phyloP scores from a whole-genome alignment of 1,140 invertebrate species.

The Nylanderia fulva region DNA sequence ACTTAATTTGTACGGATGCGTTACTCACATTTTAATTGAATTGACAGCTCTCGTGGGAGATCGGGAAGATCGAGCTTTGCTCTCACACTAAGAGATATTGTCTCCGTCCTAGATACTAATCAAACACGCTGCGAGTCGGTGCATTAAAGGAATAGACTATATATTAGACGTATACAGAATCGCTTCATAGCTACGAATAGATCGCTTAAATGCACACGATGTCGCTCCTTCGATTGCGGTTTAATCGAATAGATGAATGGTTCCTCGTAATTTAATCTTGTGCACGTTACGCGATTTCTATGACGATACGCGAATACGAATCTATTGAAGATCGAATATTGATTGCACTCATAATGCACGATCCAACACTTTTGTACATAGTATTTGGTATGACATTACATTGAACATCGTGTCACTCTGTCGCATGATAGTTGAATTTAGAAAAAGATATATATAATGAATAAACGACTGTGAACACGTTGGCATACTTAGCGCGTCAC shows the following conservation, averaged over 20 bases:
- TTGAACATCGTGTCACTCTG: background rate
- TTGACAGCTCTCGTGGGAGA: too few species aligned
- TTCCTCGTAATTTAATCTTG: background rate
- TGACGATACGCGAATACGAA: background rate
- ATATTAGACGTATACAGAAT: background rate
- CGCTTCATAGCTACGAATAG: conserved; percentile 11
- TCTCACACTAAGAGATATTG: background rate
- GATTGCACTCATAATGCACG: conserved; percentile 12
- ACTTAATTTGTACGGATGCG: too few species aligned
- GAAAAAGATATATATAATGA: background rate
- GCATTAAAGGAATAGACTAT: background rate
- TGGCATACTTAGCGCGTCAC: background rate
- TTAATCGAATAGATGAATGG: conserved; percentile 1
- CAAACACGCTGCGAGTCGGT: background rate
- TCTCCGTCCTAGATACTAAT: conserved; percentile 11
- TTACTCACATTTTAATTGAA: background rate
- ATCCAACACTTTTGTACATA: conserved; percentile 20
- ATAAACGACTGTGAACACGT: background rate
- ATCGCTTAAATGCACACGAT: background rate
- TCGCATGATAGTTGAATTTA: background rate
- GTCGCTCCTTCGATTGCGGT: background rate
- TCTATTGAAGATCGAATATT: background rate
- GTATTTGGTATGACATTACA: conserved; percentile 4
- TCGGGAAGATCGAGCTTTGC: background rate
- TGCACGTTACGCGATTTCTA: background rate